Evolutionary conservation across 2,113 vertebrate species (phyloP), one percentile per base, ranked within the genome.

Genomic region (Oophaga pumilio): DNA sequence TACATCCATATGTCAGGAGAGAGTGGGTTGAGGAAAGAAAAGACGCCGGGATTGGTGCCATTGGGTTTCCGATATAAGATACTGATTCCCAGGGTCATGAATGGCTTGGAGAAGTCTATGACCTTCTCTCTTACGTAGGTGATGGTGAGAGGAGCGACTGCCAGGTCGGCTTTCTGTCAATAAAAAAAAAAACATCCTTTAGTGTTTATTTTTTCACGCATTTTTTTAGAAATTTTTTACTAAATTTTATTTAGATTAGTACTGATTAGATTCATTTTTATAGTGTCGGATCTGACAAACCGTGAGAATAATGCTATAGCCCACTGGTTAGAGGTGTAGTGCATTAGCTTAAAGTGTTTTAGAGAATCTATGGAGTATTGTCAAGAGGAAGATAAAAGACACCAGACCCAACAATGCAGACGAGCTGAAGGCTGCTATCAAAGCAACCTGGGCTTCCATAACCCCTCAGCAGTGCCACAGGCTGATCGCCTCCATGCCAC

Each of bases 1-100:
- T 99, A 99, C 97, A 99, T 98, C 98, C 98, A 99, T 93, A 99
- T 99, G 90, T 99, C 98, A 50, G 98, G 98, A 57, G 98, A 99
- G 50, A 99, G 95, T 0, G 98, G 98, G 90, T 97, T 98, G 90
- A 99, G 91, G 91, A 99, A 99, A 87, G 98, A 99, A 93, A 99
- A 99, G 11, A 99, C 97, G 0, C 98, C 97, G 0, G 98, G 98
- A 85, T 99, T 99, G 90, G 98, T 98, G 89, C 98, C 97, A 33
- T 99, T 99, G 81, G 98, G 98, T 88, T 99, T 99, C 89, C 98
- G 96, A 92, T 99, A 99, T 85, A 99, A 95, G 88, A 99, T 99
- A 84, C 98, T 97, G 93, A 99, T 99, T 33, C 98, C 98, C 89
- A 99, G 92, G 0, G 98, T 99, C 98, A 99, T 99, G 92, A 99